Base-by-base conservation (phyloP, 2,888 invertebrate species). In the Chironomus tentans region DNA sequence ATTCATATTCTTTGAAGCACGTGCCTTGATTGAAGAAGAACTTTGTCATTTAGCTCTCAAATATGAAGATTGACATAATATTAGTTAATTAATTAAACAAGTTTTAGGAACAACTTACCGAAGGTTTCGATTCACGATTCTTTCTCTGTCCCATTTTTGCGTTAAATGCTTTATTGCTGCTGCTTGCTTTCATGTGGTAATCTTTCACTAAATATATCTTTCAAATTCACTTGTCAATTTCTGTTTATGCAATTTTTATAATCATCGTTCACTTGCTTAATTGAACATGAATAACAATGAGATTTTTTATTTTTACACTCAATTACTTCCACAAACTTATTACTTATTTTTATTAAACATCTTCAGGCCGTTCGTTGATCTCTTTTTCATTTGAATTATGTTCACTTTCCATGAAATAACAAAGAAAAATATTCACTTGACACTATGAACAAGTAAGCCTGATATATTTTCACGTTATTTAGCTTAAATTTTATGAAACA, bases 111-210 rank as follows among this genome's bases (percentile, higher is more conserved):
- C 6, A 50, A 2, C 71, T 71, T 56, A 71, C 71, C 71, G 71
- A 71, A n/a, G 50, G 71, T 28, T 71, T 71, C 12, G 71, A 56
- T 48, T 56, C 50, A 56, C 71, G 50, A 7, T 56, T 28, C 28
- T 56, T 71, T 22, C 15, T 71, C 22, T 13, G 21, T 6, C 71
- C 71, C 71, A 71, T 70, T 21, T 50, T 50, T 4, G 38, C 46
- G 28, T 28, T 6, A 28, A 28, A 28, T 28, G 6, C 6, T 28
- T 28, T 28, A 1, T 6, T 6, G 38, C 10, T 38, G 7, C 7
- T 2, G 38, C 28, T 28, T 28, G 28, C 6, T 28, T 38, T 28
- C 1, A 4, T 28, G 28, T 4, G 4, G 38, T 38, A 38, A 38
- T 38, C 38, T 38, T 56, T 56, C 15, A 56, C n/a, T 56, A 2